Percentiles rank a stretch among this genome's conserved stretches.
phyloP scores from a whole-genome alignment of 2,113 vertebrate species.

The Ammospiza caudacuta region DNA sequence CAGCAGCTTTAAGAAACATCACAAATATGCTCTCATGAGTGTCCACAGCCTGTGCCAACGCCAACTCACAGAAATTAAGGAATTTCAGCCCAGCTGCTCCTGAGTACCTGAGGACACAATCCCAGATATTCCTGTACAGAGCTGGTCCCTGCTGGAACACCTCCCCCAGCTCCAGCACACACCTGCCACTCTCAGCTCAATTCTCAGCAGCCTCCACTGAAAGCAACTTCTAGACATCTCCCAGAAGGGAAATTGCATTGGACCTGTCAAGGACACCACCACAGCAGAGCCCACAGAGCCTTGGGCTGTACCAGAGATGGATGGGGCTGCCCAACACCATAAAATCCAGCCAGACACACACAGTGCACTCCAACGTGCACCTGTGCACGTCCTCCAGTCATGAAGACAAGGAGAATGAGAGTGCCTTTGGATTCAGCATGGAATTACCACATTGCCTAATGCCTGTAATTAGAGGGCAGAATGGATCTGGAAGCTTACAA shows the following conservation, averaged over 20 bases:
- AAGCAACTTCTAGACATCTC: neutral
- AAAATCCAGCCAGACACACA: neutral
- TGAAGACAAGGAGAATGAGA: neutral
- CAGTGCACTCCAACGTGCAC: neutral
- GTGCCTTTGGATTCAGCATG: constrained; percentile 8
- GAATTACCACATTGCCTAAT: constrained; percentile 47
- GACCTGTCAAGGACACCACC: neutral
- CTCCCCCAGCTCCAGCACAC: neutral
- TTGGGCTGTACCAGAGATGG: neutral
- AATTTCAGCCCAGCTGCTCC: neutral
- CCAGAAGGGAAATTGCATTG: neutral
- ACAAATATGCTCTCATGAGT: no score
- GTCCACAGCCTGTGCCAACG: neutral
- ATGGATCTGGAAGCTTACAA: constrained; percentile 40
- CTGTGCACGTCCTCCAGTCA: neutral
- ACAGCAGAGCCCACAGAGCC: neutral
- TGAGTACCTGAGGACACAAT: neutral
- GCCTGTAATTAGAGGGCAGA: constrained; percentile 61
- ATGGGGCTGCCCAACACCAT: neutral
- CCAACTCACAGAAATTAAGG: neutral
- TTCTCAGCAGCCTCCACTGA: neutral
- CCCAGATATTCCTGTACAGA: neutral
- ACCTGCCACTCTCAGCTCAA: neutral
- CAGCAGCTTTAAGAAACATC: neutral
- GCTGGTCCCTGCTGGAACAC: neutral